Percentiles rank a stretch among this genome's conserved stretches.
phyloP scores from a whole-genome alignment of 2,113 vertebrate species.

The Monopterus albus region DNA sequence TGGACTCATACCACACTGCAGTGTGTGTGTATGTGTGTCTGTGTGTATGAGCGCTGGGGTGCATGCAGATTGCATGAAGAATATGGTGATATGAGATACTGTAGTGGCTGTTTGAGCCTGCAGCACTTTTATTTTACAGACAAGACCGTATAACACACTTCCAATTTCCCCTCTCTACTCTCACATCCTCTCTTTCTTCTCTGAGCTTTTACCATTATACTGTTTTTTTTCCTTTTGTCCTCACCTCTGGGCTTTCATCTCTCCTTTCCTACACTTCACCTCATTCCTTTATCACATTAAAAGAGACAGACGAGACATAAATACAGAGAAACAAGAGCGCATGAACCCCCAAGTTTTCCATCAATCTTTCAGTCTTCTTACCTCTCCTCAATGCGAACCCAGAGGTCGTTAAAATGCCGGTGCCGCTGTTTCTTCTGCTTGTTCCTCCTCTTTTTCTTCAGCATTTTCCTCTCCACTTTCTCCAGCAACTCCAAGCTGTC shows the following conservation, averaged over 20 bases:
- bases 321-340: neutral
- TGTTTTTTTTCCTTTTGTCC: constrained; percentile 23
- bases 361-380: constrained; percentile 44
- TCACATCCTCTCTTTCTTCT: constrained; percentile 33
- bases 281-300: neutral
- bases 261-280: neutral
- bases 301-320: neutral
- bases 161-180: constrained; percentile 21
- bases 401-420: constrained; percentile 87
- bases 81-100: constrained; percentile 58
- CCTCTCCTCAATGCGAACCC: constrained; percentile 89
- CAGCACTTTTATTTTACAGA: constrained; percentile 50
- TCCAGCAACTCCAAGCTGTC: constrained; percentile 78
- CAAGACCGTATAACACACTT: constrained; percentile 51
- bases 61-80: constrained; percentile 33
- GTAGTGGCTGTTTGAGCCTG: constrained; percentile 58
- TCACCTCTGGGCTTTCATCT: constrained; percentile 12
- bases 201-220: neutral
- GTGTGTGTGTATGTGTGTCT: constrained; percentile 14
- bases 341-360: neutral
- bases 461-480: constrained; percentile 81
- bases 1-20: constrained; percentile 51
- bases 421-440: constrained; percentile 83
- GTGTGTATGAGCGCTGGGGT: constrained; percentile 7
- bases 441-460: constrained; percentile 83